Conservation (phyloP, 2,113 vertebrate species). For the Rallus limicola region DNA sequence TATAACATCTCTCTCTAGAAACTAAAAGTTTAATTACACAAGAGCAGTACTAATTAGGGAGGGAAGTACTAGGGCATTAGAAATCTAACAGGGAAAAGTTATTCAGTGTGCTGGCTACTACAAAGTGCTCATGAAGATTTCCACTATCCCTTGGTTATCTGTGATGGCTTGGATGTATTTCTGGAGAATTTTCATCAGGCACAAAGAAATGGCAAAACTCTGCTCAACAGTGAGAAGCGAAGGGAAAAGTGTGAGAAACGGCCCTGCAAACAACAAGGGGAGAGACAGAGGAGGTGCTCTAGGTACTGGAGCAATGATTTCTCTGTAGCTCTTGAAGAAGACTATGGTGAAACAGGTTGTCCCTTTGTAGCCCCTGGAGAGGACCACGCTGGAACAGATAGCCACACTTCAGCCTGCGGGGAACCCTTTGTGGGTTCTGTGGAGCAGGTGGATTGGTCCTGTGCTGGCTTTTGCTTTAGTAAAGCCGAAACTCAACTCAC, state of each 20-base stretch:
- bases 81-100: neutral
- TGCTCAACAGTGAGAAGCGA: neutral
- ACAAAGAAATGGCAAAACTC: neutral
- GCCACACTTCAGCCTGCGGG: too few species aligned
- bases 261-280: neutral
- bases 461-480: neutral
- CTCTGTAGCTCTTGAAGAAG: neutral
- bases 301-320: neutral
- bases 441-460: neutral
- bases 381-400: neutral
- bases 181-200: neutral
- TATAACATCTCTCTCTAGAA: neutral
- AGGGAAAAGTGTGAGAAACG: neutral
- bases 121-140: neutral
- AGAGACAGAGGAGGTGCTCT: neutral
- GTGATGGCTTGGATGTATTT: neutral
- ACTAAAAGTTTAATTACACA: conserved; percentile 12
- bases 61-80: neutral
- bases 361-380: neutral
- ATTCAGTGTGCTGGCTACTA: neutral
- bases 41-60: neutral
- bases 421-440: neutral
- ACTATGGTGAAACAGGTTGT: neutral
- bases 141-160: neutral
- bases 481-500: neutral